A percentile compares a stretch with the other conserved stretches of the same genome.
These are phyloP conservation scores for Archivesica marissinica DNA, from an alignment of 1,140 invertebrate genomes.

Conservation along the genomic window DNA sequence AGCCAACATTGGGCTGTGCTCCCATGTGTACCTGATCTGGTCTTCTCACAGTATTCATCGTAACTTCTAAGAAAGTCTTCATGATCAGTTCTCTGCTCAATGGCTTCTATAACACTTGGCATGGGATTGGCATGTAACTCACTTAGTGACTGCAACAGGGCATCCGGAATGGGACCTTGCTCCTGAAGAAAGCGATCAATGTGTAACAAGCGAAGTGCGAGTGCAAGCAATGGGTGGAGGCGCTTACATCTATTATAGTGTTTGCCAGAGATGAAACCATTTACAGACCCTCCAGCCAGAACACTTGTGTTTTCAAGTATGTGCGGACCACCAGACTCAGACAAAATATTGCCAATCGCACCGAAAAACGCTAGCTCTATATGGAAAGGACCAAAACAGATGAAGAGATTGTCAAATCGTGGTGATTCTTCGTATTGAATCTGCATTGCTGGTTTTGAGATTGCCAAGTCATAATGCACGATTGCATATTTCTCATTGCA, in stretches of 20 bases:
- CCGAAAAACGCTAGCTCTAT: conserved; percentile 85
- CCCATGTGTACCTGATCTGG: conserved; percentile 45
- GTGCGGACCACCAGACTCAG: conserved; percentile 82
- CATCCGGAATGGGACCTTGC: neutral
- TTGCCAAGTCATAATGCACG: conserved; percentile 82
- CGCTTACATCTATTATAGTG: conserved; percentile 85
- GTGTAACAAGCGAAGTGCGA: conserved; percentile 83
- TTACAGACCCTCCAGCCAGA: conserved; percentile 83
- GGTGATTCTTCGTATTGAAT: conserved; percentile 80
- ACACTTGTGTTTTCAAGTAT: conserved; percentile 83
- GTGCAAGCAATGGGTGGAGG: conserved; percentile 83
- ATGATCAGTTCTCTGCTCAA: neutral
- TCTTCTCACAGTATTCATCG: neutral
- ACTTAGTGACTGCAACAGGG: neutral
- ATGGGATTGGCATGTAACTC: neutral
- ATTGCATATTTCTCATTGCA: neutral
- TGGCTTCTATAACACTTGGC: neutral
- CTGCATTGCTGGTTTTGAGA: conserved; percentile 83
- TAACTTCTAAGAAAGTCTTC: neutral
- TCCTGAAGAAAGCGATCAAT: conserved; percentile 74
- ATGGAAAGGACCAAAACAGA: conserved; percentile 85
- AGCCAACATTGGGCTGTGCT: conserved; percentile 63
- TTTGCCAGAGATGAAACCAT: conserved; percentile 82
- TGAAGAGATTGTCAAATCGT: conserved; percentile 83
- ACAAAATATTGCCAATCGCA: conserved; percentile 84